Percentiles rank a stretch among this genome's conserved stretches.
phyloP scores from a whole-genome alignment of 1,140 invertebrate genomes.

The Dreissena rostriformis region DNA sequence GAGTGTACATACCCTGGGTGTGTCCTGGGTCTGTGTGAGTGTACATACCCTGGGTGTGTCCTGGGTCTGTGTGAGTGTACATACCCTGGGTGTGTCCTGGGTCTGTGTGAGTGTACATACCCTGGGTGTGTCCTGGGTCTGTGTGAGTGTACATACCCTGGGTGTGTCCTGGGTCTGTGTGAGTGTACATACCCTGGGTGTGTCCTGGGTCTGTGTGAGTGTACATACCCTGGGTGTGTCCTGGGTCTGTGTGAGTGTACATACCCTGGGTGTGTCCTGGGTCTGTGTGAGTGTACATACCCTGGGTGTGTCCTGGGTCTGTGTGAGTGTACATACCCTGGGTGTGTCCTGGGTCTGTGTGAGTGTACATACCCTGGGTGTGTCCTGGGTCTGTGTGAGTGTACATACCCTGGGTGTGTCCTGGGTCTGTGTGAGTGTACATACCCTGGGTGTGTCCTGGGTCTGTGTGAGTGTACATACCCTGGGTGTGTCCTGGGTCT shows the following conservation, averaged over 20 bases:
- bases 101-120: too few species aligned
- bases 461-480: too few species aligned
- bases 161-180: slow-evolving; percentile 59
- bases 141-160: too few species aligned
- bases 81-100: slow-evolving; percentile 60
- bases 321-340: too few species aligned
- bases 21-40: slow-evolving; percentile 55
- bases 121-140: slow-evolving; percentile 61
- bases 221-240: slow-evolving; percentile 65
- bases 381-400: slow-evolving; percentile 55
- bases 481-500: slow-evolving; percentile 61
- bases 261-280: slow-evolving; percentile 60
- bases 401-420: slow-evolving; percentile 65
- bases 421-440: slow-evolving; percentile 54
- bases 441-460: slow-evolving; percentile 60
- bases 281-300: too few species aligned
- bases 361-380: too few species aligned
- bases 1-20: too few species aligned
- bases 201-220: slow-evolving; percentile 55
- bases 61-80: slow-evolving; percentile 54
- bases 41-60: slow-evolving; percentile 65
- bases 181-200: too few species aligned
- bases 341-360: slow-evolving; percentile 59
- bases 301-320: slow-evolving; percentile 61
- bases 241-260: slow-evolving; percentile 54